A percentile compares a stretch with the other conserved stretches of the same genome.
Conservation (phyloP, 2,888 invertebrate genomes). For the Tetropium fuscum region DNA sequence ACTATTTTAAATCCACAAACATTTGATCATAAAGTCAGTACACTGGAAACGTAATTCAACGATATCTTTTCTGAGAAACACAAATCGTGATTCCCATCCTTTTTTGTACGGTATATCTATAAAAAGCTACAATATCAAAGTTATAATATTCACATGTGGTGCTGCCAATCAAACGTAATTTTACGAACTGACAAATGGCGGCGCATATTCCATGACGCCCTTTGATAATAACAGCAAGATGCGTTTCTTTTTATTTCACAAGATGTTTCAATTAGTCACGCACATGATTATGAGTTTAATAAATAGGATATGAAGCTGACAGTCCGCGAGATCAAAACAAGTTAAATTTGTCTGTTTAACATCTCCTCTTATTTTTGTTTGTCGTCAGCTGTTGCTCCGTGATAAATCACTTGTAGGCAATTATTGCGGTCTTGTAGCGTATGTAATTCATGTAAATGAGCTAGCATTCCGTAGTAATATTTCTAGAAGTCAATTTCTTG, state of each 20-base stretch:
- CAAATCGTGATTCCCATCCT: too few species aligned
- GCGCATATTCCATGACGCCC: conserved; percentile 49
- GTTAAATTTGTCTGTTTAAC: conserved; percentile 48
- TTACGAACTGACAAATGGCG: conserved; percentile 55
- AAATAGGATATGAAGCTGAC: conserved; percentile 42
- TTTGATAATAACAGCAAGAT: conserved; percentile 52
- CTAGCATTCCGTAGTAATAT: too few species aligned
- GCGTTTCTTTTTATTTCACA: conserved; percentile 40
- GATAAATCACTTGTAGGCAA: conserved; percentile 16
- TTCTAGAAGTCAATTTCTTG: too few species aligned
- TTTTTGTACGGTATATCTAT: too few species aligned
- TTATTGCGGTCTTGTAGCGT: neutral
- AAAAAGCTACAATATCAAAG: too few species aligned
- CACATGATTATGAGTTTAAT: conserved; percentile 50
- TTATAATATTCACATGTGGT: conserved; percentile 21
- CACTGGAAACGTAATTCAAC: too few species aligned
- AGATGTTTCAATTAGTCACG: conserved; percentile 60
- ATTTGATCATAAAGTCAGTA: too few species aligned
- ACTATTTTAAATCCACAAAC: too few species aligned
- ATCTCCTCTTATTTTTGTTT: conserved; percentile 27
- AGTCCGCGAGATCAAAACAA: conserved; percentile 50
- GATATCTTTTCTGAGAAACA: too few species aligned
- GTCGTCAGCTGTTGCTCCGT: conserved; percentile 19
- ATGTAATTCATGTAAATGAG: too few species aligned
- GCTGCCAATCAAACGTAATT: conserved; percentile 39